Percentiles rank a stretch among this genome's conserved stretches.
phyloP scores from a whole-genome alignment of 2,797 vertebrate species.

The Hyperoplus lanceolatus region DNA sequence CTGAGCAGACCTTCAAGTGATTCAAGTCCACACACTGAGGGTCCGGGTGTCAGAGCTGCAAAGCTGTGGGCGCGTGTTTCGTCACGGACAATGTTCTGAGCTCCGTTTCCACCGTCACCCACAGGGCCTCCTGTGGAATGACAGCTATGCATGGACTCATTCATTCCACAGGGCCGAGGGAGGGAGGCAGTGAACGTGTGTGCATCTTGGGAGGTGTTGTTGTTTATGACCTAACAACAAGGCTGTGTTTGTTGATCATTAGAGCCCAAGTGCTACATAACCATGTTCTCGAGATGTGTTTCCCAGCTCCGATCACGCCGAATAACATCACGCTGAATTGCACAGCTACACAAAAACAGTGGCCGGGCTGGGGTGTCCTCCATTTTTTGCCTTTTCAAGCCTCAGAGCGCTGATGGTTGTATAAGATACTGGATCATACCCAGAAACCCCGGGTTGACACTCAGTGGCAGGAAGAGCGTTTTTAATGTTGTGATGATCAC shows the following conservation, averaged over 20 bases:
- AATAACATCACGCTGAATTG: conserved; percentile 45
- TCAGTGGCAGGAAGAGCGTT: conserved; percentile 51
- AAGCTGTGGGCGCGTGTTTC: conserved; percentile 80
- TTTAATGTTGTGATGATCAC: conserved; percentile 46
- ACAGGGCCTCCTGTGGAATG: conserved; percentile 70
- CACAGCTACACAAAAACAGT: not conserved
- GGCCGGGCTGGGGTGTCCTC: not conserved
- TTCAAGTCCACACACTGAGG: conserved; percentile 42
- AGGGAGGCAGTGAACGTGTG: conserved; percentile 24
- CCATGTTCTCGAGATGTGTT: conserved; percentile 27
- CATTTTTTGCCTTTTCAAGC: conserved; percentile 9
- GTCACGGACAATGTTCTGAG: conserved; percentile 63
- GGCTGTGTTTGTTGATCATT: conserved; percentile 67
- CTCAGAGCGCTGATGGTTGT: conserved; percentile 20
- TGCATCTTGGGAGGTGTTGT: conserved; percentile 37
- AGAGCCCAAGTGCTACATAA: conserved; percentile 43
- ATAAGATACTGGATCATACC: conserved; percentile 38
- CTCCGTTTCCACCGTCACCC: conserved; percentile 57
- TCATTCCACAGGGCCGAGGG: conserved; percentile 63
- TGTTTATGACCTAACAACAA: conserved; percentile 59
- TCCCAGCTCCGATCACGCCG: conserved; percentile 12
- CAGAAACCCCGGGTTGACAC: conserved; percentile 40
- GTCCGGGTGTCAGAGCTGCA: conserved; percentile 62
- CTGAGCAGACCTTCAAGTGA: conserved; percentile 15
- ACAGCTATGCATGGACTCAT: conserved; percentile 65